A percentile compares a stretch with the other conserved stretches of the same genome.
Evolutionary conservation across 2,888 invertebrate genomes (phyloP).

Genomic region (Erannis defoliaria): DNA sequence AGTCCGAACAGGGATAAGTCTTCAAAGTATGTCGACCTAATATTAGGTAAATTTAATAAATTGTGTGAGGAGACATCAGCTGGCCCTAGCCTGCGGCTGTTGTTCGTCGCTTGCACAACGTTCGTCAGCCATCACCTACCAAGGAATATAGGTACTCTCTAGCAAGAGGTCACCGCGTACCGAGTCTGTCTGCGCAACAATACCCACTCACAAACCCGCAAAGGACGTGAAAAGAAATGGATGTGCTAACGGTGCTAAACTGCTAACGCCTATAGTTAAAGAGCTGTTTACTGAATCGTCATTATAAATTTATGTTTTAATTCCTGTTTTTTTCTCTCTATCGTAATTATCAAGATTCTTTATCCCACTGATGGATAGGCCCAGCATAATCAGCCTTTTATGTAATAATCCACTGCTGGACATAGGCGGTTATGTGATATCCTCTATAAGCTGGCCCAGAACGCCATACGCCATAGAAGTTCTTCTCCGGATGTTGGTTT

Average conservation of each 20-base stretch:
- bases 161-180: conserved; percentile 10
- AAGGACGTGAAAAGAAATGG: conserved; percentile 42
- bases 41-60: neutral
- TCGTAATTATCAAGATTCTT: too few relatives aligned
- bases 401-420: too few relatives aligned
- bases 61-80: neutral
- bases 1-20: too few relatives aligned
- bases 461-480: too few relatives aligned
- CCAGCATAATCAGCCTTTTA: too few relatives aligned
- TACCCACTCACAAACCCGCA: conserved; percentile 29
- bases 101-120: conserved; percentile 42
- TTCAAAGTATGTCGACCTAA: neutral
- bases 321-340: neutral
- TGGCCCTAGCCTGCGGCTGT: conserved; percentile 6
- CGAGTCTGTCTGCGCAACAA: conserved; percentile 35
- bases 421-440: too few relatives aligned
- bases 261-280: neutral
- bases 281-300: neutral
- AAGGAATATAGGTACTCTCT: conserved; percentile 6
- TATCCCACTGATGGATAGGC: too few relatives aligned
- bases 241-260: conserved; percentile 38
- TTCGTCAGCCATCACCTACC: conserved; percentile 34
- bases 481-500: too few relatives aligned
- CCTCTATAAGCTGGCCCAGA: too few relatives aligned
- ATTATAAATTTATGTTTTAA: neutral